Conservation (phyloP, 2,888 invertebrate genomes). For the Ptilodon capucinus region DNA sequence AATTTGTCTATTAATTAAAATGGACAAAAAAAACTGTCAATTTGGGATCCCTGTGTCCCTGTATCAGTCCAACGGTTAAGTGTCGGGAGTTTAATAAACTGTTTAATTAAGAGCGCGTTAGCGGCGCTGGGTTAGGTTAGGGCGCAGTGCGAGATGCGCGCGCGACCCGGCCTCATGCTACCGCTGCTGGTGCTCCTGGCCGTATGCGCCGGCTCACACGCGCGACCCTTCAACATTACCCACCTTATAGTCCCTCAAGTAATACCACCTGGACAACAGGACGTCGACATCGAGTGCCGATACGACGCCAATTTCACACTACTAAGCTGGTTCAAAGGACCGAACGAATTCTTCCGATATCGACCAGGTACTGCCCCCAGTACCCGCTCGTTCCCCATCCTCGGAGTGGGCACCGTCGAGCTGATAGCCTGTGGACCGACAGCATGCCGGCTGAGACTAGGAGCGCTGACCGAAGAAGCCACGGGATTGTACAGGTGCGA, state of each 20-base stretch:
- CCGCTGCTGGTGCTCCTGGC: slow-evolving; percentile 40
- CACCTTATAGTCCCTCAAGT: slow-evolving; percentile 57
- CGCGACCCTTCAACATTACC: slow-evolving; percentile 65
- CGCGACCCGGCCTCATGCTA: slow-evolving; percentile 66
- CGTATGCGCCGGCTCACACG: slow-evolving; percentile 30
- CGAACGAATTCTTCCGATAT: slow-evolving; percentile 71
- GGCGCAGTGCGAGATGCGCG: slow-evolving; percentile 66
- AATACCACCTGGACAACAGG: slow-evolving; percentile 53
- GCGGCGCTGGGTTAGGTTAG: slow-evolving; percentile 48
- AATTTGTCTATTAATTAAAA: slow-evolving; percentile 73
- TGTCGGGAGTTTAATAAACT: slow-evolving; percentile 79
- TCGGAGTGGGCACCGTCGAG: slow-evolving; percentile 65
- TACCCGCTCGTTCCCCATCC: slow-evolving; percentile 60
- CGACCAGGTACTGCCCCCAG: slow-evolving; percentile 65
- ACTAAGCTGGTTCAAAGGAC: slow-evolving; percentile 72
- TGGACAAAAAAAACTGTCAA: slow-evolving; percentile 51
- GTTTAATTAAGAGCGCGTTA: slow-evolving; percentile 75
- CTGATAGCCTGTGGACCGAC: slow-evolving; percentile 63
- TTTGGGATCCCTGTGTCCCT: slow-evolving; percentile 53
- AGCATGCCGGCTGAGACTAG: slow-evolving; percentile 60
- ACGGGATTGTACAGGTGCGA: slow-evolving; percentile 71
- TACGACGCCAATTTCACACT: slow-evolving; percentile 75
- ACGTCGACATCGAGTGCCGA: slow-evolving; percentile 67
- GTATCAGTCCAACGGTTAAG: slow-evolving; percentile 65
- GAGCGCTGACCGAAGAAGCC: slow-evolving; percentile 63